phyloP scores from a whole-genome alignment of 2,113 vertebrate species.

The Pedetes capensis region DNA sequence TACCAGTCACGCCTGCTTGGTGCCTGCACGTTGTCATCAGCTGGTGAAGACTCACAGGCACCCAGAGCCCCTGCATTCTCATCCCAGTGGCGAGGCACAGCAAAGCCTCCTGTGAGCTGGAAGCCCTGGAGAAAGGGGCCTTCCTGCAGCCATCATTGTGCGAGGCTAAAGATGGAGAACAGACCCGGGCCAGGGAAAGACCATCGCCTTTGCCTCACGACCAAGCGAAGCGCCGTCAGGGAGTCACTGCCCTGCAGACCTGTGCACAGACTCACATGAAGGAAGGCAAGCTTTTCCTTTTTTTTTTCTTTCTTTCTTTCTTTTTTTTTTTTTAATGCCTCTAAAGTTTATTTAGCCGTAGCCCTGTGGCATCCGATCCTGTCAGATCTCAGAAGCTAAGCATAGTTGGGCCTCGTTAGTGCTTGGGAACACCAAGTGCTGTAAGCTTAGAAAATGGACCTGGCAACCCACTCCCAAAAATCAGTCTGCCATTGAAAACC shows the following conservation, averaged over 20 bases:
- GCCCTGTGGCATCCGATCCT: no score
- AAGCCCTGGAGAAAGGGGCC: background rate
- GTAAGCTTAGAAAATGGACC: no score
- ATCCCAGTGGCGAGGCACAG: background rate
- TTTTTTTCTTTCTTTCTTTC: no score
- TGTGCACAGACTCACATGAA: fast-evolving
- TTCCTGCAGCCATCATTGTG: fast-evolving
- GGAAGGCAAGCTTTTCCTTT: background rate
- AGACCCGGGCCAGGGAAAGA: fast-evolving
- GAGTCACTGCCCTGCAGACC: fast-evolving
- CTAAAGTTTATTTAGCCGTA: no score
- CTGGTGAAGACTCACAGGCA: background rate
- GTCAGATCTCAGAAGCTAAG: no score
- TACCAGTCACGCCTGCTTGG: fast-evolving
- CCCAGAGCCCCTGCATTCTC: fast-evolving
- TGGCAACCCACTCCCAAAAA: no score
- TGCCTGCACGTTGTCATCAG: fast-evolving
- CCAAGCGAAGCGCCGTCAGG: fast-evolving
- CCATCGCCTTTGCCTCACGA: fast-evolving
- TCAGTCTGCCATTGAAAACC: no score
- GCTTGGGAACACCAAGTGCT: no score
- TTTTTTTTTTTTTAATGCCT: background rate
- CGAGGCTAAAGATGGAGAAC: fast-evolving
- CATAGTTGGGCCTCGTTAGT: no score
- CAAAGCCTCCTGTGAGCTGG: background rate